Evolutionary conservation across 2,888 invertebrate genomes (phyloP), one percentile per base, ranked within the genome.

Genomic region (Leptopilina syphax): DNA sequence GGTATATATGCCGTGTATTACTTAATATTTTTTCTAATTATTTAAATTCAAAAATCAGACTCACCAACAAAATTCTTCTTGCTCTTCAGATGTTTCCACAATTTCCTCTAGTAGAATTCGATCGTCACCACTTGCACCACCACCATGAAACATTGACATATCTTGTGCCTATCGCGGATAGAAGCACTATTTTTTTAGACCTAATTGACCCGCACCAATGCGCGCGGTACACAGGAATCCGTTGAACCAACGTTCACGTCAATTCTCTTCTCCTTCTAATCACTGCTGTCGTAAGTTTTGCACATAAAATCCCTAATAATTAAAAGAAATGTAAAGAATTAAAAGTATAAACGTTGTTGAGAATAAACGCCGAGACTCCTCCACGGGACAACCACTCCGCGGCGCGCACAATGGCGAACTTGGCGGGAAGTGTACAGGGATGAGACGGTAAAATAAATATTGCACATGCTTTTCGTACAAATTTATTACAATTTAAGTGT

Each of bases 361-460:
- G 27, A 80, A 78, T 78, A 65, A 82, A 79, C 84, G 83, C 70
- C 81, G 85, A 80, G 81, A 79, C 77, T 81, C 77, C 88, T 87
- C 88, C 92, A 93, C 93, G 92, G 92, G 93, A 93, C 92, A 93
- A 93, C 92, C 85, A 87, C 85, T 87, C 86, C 86, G 85, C 93
- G 92, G 92, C 86, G 86, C 88, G 89, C 90, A 90, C 92, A 94
- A 94, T 94, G 94, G 94, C 93, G 93, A 92, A 92, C 93, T 93
- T 94, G 94, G 94, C 94, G 94, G 94, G 94, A 95, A 95, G 63
- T 24, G 18, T 18, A 63, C 63, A 63, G 63, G 63, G 63, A 24
- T 63, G 63, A 63, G 63, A 63, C 63, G n/a, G 63, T 63, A 18
- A 60, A 13, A 18, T n/a, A 63, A 18, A 63, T 63, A 18, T 18